Conservation (phyloP, 2,888 invertebrate genomes). For the Archips crataeganus region DNA sequence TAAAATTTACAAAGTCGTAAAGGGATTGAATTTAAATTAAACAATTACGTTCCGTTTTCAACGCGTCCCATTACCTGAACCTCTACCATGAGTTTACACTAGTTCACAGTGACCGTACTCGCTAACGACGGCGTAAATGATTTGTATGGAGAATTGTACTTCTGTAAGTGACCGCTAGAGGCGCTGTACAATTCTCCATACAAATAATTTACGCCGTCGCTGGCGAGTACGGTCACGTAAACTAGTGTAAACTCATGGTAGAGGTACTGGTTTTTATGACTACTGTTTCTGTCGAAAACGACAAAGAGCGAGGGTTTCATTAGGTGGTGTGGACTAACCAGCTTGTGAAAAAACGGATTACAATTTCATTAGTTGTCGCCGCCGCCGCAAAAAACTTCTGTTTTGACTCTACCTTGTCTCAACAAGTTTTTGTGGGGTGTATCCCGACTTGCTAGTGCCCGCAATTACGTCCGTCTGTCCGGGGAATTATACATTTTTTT, state of each 20-base stretch:
- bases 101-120: no score
- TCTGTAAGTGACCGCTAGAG: no score
- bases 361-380: conserved; percentile 20
- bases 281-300: conserved; percentile 31
- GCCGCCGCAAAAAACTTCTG: conserved; percentile 22
- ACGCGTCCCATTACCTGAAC: conserved; percentile 13
- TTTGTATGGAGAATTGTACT: no score
- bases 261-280: conserved; percentile 37
- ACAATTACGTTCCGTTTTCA: conserved; percentile 30
- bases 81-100: no score
- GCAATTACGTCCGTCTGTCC: no score
- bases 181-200: no score
- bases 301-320: conserved; percentile 30
- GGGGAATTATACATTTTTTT: no score
- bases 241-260: no score
- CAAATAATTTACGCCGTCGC: no score
- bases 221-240: no score
- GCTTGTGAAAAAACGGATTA: conserved; percentile 27
- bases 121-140: no score
- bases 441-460: no score
- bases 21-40: conserved; percentile 13
- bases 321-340: conserved; percentile 16
- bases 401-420: conserved; percentile 10
- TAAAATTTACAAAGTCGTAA: conserved; percentile 18
- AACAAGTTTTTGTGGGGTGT: background rate